Base-by-base conservation (phyloP, 2,797 vertebrate species). In the Periparus ater region DNA sequence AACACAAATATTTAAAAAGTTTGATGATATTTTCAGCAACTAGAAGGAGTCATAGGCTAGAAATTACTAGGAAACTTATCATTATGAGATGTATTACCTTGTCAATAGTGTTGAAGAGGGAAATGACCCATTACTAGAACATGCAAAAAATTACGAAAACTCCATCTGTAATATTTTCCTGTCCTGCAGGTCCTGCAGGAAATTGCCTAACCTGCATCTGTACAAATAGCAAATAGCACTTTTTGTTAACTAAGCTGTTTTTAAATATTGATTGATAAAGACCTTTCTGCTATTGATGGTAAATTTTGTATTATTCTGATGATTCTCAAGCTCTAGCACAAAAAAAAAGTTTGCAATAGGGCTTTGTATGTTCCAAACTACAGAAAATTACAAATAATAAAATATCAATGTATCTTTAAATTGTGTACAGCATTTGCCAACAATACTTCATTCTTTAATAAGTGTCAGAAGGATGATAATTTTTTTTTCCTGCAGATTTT, bases 101-200 rank as follows among this genome's bases (percentile, higher is more conserved):
- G 26, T 36, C 30, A 60, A 42, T 34, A 71, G 29, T 25, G 20
- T 10, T 50, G 54, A 65, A 58, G 10, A 51, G 16, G 27, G 7
- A 81, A 91, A 75, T 9, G 7, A 58, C 34, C 20, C 15, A n/a
- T 63, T 55, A 70, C 14, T 51, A 61, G 75, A 89, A 63, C 7
- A 66, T 25, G 25, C 34, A 78, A 94, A 91, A 40, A 84, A 54
- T 61, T 68, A 36, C 20, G 57, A 61, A 40, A 67, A 6, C 0
- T 7, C 0, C 42, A 1, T 32, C 18, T 54, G 2, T 13, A 73
- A 17, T 36, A 30, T 8, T 21, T 40, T 6, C 14, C 22, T 74
- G 44, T 83, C 26, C 11, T 65, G 26, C 19, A n/a, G 13, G 20
- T 48, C 44, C 21, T 54, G 26, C 16, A 71, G 23, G 16, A 53